Percentiles rank a stretch among this genome's conserved stretches.
Evolutionary conservation across 2,888 invertebrate genomes (phyloP).

Genomic region (Eulithis prunata): DNA sequence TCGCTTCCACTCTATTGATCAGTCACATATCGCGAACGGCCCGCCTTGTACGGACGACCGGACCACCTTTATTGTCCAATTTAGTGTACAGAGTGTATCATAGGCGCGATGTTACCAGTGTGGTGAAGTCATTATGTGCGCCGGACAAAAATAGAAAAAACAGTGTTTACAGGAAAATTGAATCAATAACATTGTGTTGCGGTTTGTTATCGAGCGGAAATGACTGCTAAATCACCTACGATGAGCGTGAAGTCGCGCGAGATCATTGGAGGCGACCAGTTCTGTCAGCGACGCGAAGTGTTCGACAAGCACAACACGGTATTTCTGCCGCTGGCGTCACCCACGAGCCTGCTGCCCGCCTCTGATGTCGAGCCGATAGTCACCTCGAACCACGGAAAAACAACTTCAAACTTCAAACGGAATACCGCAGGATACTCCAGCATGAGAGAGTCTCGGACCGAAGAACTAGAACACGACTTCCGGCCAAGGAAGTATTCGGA

Average conservation of each 20-base stretch:
- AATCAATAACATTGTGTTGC: constrained; percentile 81
- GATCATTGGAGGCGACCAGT: constrained; percentile 79
- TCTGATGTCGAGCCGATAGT: constrained; percentile 70
- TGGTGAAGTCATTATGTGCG: constrained; percentile 82
- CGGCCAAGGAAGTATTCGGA: constrained; percentile 78
- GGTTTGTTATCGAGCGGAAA: constrained; percentile 82
- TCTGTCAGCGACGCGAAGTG: constrained; percentile 81
- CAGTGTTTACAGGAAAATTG: constrained; percentile 81
- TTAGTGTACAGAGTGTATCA: constrained; percentile 71
- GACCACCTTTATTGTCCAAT: constrained; percentile 80
- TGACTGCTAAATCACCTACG: constrained; percentile 80
- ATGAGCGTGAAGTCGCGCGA: constrained; percentile 78
- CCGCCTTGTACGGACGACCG: constrained; percentile 78
- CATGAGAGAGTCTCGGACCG: constrained; percentile 74
- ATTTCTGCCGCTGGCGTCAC: constrained; percentile 73
- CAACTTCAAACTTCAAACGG: constrained; percentile 76
- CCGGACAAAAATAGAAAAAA: constrained; percentile 77
- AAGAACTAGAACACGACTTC: constrained; percentile 69
- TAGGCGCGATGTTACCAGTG: constrained; percentile 79
- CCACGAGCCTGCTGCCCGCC: constrained; percentile 56
- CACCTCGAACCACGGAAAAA: constrained; percentile 78
- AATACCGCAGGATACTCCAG: constrained; percentile 75
- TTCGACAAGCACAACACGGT: constrained; percentile 81
- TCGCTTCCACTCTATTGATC: constrained; percentile 80
- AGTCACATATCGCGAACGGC: constrained; percentile 79